phyloP scores from a whole-genome alignment of 1,140 invertebrate genomes.

The Trichonephila inaurata region DNA sequence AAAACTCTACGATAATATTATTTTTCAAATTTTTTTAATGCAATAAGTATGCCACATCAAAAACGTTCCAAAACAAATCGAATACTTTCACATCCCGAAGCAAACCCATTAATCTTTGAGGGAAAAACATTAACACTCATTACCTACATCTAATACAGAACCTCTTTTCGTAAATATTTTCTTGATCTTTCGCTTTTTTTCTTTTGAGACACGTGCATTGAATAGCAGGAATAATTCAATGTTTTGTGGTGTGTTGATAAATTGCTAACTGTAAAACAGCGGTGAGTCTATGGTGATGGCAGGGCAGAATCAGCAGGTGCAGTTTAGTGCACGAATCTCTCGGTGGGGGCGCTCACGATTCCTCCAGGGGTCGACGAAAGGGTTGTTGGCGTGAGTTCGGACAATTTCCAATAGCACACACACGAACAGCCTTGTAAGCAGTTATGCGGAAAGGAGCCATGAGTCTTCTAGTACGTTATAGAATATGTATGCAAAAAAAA shows the following conservation, averaged over 20 bases:
- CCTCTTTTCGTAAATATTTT: background rate
- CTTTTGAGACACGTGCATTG: background rate
- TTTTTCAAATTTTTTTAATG: too few species aligned
- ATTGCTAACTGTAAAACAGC: background rate
- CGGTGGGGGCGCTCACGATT: background rate
- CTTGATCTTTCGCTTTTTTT: background rate
- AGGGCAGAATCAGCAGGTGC: background rate
- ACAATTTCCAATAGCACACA: slow-evolving; percentile 19
- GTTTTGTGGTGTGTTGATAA: background rate
- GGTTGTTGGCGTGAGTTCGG: slow-evolving; percentile 42
- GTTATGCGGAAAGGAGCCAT: background rate
- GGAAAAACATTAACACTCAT: too few species aligned
- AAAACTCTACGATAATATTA: too few species aligned
- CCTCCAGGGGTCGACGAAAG: slow-evolving; percentile 1
- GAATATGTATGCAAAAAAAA: too few species aligned
- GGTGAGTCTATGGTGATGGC: background rate
- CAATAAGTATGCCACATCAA: too few species aligned
- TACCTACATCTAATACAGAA: too few species aligned
- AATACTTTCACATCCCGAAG: too few species aligned
- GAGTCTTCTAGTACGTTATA: too few species aligned
- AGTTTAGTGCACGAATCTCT: slow-evolving; percentile 20
- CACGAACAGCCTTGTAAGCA: background rate
- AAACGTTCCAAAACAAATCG: too few species aligned
- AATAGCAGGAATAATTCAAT: background rate
- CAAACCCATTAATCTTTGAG: too few species aligned